These are phyloP conservation scores for Toxostoma redivivum DNA, from an alignment of 2,113 vertebrate species.

Conservation along the genomic window DNA sequence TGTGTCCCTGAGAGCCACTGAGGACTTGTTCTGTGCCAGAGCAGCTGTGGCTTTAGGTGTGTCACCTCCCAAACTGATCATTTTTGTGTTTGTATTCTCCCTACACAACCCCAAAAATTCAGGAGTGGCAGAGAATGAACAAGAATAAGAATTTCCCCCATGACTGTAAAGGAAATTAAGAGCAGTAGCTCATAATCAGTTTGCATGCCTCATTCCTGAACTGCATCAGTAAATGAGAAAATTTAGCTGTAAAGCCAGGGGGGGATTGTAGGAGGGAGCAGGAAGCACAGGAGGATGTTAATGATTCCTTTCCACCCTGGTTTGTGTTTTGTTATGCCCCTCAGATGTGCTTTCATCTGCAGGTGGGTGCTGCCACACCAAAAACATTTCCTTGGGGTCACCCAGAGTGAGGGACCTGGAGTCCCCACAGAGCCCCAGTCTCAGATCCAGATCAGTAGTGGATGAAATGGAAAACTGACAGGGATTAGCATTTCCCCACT, in stretches of 20 bases:
- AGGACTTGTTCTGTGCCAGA: neutral
- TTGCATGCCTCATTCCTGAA: neutral
- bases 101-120: neutral
- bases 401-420: neutral
- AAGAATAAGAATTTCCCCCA: neutral
- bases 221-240: neutral
- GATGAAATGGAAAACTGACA: conserved; percentile 31
- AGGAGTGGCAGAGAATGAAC: neutral
- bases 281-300: neutral
- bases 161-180: neutral
- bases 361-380: neutral
- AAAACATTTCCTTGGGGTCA: neutral
- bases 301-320: neutral
- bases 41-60: neutral
- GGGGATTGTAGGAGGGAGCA: neutral
- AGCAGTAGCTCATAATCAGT: neutral
- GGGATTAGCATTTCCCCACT: neutral
- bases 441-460: conserved; percentile 1
- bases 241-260: neutral
- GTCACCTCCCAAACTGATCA: neutral
- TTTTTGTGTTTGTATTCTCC: neutral
- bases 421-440: neutral
- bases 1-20: neutral
- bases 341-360: neutral
- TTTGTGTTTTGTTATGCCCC: neutral